A percentile compares a stretch with the other conserved stretches of the same genome.
phyloP scores from a whole-genome alignment of 2,113 vertebrate genomes.

The Erpornis zantholeuca region DNA sequence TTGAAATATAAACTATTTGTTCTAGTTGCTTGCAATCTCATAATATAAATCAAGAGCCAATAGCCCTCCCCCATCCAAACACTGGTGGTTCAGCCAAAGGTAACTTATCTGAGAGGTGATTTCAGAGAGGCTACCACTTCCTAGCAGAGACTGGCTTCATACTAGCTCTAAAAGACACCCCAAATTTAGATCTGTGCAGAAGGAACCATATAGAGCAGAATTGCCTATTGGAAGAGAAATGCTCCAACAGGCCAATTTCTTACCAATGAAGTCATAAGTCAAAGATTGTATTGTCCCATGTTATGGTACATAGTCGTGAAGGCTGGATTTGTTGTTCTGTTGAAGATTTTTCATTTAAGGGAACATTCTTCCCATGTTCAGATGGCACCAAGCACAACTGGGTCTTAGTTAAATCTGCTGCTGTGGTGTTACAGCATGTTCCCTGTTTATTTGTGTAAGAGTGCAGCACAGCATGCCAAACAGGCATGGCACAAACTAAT shows the following conservation, averaged over 20 bases:
- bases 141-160: background rate
- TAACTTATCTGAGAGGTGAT: background rate
- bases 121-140: background rate
- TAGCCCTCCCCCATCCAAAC: background rate
- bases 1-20: background rate
- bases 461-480: accelerated
- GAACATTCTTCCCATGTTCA: constrained; percentile 28
- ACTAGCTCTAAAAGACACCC: background rate
- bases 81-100: background rate
- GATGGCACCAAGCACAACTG: background rate
- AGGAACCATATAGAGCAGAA: background rate
- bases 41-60: background rate
- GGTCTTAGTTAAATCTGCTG: constrained; percentile 15
- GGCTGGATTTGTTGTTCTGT: constrained; percentile 1
- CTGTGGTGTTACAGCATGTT: constrained; percentile 4
- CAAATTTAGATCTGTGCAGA: background rate
- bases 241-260: background rate
- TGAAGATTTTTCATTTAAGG: background rate
- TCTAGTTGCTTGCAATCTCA: background rate
- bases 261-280: background rate
- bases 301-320: background rate
- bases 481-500: background rate
- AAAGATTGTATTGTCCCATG: background rate
- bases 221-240: background rate
- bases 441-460: constrained; percentile 12